phyloP scores from a whole-genome alignment of 2,797 vertebrate species.

The Sebastes vulpes region DNA sequence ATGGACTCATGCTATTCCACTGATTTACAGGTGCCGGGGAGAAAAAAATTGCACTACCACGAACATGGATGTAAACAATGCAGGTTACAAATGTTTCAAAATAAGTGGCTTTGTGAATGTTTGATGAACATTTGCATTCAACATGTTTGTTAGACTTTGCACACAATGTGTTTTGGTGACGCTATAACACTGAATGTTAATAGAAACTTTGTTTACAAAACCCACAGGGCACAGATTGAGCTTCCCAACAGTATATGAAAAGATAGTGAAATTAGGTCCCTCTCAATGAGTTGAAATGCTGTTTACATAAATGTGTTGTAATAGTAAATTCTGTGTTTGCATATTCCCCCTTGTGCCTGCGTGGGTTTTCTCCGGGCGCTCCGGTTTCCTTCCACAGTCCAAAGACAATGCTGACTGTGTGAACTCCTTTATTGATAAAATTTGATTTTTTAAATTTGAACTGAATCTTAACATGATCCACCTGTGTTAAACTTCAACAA shows the following conservation, averaged over 20 bases:
- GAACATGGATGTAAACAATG: neutral
- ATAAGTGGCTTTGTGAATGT: neutral
- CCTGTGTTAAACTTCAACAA: neutral
- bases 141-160: neutral
- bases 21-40: fast-evolving
- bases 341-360: neutral
- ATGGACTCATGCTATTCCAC: too few species aligned
- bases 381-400: neutral
- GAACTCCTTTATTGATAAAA: neutral
- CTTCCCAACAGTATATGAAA: neutral
- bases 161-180: too few species aligned
- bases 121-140: neutral
- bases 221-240: neutral
- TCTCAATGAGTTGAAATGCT: neutral
- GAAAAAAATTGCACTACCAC: neutral
- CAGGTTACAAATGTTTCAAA: neutral
- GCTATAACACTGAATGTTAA: neutral
- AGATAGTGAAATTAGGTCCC: neutral
- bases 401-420: neutral
- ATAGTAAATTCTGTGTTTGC: neutral
- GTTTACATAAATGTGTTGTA: neutral
- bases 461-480: neutral
- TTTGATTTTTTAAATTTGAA: neutral
- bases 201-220: neutral
- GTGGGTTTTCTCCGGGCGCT: neutral